Evolutionary conservation across 2,888 invertebrate species (phyloP).

Genomic region (Meloe dianella): DNA sequence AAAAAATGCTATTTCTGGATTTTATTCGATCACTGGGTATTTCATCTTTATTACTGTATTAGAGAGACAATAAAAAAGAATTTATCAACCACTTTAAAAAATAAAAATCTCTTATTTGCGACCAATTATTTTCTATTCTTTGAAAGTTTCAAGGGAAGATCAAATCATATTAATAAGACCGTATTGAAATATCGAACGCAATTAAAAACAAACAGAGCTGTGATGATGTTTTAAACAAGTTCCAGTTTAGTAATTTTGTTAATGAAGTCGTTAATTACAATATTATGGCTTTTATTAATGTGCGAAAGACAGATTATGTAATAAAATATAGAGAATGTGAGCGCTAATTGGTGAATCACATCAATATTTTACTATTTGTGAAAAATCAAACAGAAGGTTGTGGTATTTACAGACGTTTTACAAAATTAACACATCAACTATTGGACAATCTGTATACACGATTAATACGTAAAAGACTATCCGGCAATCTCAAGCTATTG

Average conservation of each 20-base stretch:
- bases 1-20: background rate
- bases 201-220: background rate
- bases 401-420: too few relatives aligned
- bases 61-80: too few relatives aligned
- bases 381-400: too few relatives aligned
- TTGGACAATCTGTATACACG: too few relatives aligned
- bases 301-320: background rate
- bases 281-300: background rate
- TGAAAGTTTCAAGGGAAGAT: too few relatives aligned
- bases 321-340: background rate
- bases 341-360: background rate
- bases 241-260: background rate
- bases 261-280: background rate
- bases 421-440: too few relatives aligned
- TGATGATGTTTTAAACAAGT: background rate
- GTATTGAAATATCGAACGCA: background rate
- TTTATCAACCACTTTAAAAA: too few relatives aligned
- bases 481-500: too few relatives aligned
- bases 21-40: background rate
- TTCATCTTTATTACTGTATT: too few relatives aligned
- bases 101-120: background rate
- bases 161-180: background rate
- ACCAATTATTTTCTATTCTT: background rate
- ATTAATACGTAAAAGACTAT: too few relatives aligned
- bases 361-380: background rate